Percentiles rank a stretch among this genome's conserved stretches.
These are phyloP conservation scores for Arctia plantaginis DNA, from an alignment of 2,888 invertebrate species.

Conservation along the genomic window DNA sequence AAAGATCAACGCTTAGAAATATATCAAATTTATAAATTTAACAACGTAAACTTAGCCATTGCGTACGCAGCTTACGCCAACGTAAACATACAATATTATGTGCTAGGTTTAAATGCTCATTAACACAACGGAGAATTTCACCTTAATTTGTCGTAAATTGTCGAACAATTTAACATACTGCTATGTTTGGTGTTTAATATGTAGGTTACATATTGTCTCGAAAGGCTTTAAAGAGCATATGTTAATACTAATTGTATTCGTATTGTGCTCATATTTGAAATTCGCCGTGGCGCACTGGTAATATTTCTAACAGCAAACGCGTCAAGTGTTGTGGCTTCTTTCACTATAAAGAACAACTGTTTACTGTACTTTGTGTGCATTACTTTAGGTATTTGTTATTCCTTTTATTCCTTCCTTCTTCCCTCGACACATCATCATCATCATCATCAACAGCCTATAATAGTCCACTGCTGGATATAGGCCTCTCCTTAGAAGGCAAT, in stretches of 20 bases:
- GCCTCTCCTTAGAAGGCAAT: no score
- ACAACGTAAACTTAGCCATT: conserved; percentile 34
- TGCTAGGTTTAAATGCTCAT: conserved; percentile 40
- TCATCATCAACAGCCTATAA: no score
- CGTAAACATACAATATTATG: conserved; percentile 52
- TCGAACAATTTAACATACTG: conserved; percentile 1
- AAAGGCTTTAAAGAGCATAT: background rate
- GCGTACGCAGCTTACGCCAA: conserved; percentile 33
- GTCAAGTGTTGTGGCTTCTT: background rate
- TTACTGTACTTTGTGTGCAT: no score
- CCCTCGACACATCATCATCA: no score
- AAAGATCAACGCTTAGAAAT: background rate
- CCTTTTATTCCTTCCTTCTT: background rate
- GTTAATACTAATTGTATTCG: no score
- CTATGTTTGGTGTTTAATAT: conserved; percentile 1
- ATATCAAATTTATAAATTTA: conserved; percentile 23
- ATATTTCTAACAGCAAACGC: background rate
- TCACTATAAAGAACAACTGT: no score
- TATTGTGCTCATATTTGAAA: background rate
- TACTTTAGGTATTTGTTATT: background rate
- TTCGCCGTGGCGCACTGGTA: background rate
- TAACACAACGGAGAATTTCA: conserved; percentile 14
- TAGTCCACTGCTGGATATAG: no score
- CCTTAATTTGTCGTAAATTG: conserved; percentile 6
- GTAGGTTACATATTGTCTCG: background rate